Percentiles rank a stretch among this genome's conserved stretches.
Evolutionary conservation across 2,113 vertebrate species (phyloP).

Genomic region (Oncorhynchus clarkii): DNA sequence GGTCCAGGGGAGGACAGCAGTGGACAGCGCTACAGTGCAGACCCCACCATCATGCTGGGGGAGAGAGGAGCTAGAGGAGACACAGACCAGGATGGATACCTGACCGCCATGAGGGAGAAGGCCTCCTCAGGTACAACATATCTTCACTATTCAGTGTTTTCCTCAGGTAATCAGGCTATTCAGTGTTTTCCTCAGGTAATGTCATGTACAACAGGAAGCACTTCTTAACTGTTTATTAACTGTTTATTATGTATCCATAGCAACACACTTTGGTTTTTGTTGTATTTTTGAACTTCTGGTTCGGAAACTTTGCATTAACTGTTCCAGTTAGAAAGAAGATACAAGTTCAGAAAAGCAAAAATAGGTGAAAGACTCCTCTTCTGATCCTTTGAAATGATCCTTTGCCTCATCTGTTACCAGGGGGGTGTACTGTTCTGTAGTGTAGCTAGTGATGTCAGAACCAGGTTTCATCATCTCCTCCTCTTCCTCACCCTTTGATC

Average conservation of each 20-base stretch:
- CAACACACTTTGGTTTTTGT: too few relatives aligned
- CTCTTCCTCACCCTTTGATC: background rate
- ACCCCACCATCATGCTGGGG: slow-evolving; percentile 84
- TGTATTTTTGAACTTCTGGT: too few relatives aligned
- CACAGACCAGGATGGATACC: slow-evolving; percentile 86
- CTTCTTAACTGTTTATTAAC: too few relatives aligned
- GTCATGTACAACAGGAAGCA: background rate
- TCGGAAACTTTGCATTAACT: too few relatives aligned
- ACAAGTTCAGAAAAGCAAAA: too few relatives aligned
- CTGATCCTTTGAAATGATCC: background rate
- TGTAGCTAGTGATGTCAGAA: background rate
- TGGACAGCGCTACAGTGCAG: slow-evolving; percentile 93
- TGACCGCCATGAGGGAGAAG: slow-evolving; percentile 87
- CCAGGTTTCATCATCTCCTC: background rate
- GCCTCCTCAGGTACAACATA: slow-evolving; percentile 82
- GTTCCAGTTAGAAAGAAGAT: too few relatives aligned
- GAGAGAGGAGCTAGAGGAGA: slow-evolving; percentile 82
- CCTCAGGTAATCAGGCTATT: too few relatives aligned
- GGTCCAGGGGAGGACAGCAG: slow-evolving; percentile 80
- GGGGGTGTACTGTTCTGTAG: background rate
- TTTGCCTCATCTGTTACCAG: background rate
- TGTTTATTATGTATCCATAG: too few relatives aligned
- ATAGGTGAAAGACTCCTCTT: too few relatives aligned
- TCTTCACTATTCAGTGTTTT: background rate
- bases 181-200: too few relatives aligned